Conservation (phyloP, 2,113 vertebrate genomes). For the Poecilia latipinna region DNA sequence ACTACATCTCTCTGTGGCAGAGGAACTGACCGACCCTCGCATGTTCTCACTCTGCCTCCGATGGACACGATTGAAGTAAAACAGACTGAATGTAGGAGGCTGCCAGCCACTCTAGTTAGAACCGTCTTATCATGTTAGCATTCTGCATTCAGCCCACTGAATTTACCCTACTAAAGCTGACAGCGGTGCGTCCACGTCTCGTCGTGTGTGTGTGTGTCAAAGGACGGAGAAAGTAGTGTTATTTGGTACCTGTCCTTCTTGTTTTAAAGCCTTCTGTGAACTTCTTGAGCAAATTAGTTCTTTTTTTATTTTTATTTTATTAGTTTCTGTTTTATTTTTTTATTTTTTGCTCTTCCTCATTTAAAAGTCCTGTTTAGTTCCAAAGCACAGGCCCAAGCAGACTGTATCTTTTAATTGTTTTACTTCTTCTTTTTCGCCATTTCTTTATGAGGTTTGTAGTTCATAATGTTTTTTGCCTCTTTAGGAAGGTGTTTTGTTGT, state of each 20-base stretch:
- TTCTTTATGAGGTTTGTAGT: constrained; percentile 14
- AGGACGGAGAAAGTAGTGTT: constrained; percentile 19
- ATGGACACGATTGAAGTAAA: constrained; percentile 51
- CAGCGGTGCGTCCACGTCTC: constrained; percentile 33
- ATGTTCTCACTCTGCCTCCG: constrained; percentile 29
- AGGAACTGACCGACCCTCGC: neutral
- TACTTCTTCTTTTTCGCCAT: neutral
- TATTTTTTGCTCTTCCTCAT: constrained; percentile 24
- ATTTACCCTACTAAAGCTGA: constrained; percentile 19
- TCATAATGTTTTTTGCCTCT: neutral
- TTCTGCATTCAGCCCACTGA: constrained; percentile 38
- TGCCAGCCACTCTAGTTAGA: constrained; percentile 41
- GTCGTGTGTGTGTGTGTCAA: constrained; percentile 27
- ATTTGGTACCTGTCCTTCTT: constrained; percentile 22
- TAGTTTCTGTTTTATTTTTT: neutral
- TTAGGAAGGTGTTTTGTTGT: neutral
- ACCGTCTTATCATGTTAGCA: constrained; percentile 31
- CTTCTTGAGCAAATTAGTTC: constrained; percentile 29
- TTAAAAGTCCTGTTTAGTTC: constrained; percentile 27
- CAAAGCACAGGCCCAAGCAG: constrained; percentile 12
- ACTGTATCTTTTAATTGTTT: constrained; percentile 17
- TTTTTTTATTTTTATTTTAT: constrained; percentile 14
- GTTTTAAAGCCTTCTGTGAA: constrained; percentile 38
- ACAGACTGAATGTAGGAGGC: constrained; percentile 61
- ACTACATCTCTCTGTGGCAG: constrained; percentile 1